Evolutionary conservation across 1,140 invertebrate species (phyloP).

Genomic region (Caenorhabditis briggsae): DNA sequence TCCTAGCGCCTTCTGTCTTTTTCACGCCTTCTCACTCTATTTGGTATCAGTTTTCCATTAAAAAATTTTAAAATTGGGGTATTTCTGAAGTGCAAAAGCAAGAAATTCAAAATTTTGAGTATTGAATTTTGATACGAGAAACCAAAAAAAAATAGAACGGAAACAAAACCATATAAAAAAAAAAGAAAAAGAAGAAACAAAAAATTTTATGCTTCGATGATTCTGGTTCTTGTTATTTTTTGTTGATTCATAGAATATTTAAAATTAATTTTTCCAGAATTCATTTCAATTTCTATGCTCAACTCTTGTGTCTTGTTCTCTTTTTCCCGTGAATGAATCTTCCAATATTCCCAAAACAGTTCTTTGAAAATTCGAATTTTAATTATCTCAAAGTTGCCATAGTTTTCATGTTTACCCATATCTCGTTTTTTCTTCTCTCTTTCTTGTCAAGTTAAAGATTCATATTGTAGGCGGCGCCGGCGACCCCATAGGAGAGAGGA

Average conservation of each 20-base stretch:
- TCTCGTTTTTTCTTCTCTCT: not conserved
- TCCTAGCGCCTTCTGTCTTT: slow-evolving; percentile 39
- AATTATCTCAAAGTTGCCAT: no score
- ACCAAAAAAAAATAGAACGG: not conserved
- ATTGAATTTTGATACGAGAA: not conserved
- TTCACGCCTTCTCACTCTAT: slow-evolving; percentile 53
- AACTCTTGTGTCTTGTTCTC: not conserved
- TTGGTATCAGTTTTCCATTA: slow-evolving; percentile 34
- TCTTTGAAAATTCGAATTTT: no score
- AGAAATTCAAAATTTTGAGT: not conserved
- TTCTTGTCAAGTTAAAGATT: slow-evolving; percentile 22
- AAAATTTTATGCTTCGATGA: not conserved
- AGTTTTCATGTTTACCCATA: slow-evolving; percentile 6
- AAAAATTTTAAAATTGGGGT: not conserved
- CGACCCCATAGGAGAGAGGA: slow-evolving; percentile 44
- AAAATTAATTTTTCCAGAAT: not conserved
- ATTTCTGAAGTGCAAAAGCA: slow-evolving; percentile 16
- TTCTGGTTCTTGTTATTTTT: not conserved
- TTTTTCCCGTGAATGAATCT: no score
- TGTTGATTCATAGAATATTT: slow-evolving; percentile 12
- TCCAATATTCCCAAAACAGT: no score
- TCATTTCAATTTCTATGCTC: not conserved
- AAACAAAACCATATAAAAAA: not conserved
- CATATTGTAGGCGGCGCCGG: slow-evolving; percentile 48
- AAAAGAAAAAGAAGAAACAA: not conserved